Conservation (phyloP, 2,797 vertebrate genomes). For the Sebastes matsubarae region DNA sequence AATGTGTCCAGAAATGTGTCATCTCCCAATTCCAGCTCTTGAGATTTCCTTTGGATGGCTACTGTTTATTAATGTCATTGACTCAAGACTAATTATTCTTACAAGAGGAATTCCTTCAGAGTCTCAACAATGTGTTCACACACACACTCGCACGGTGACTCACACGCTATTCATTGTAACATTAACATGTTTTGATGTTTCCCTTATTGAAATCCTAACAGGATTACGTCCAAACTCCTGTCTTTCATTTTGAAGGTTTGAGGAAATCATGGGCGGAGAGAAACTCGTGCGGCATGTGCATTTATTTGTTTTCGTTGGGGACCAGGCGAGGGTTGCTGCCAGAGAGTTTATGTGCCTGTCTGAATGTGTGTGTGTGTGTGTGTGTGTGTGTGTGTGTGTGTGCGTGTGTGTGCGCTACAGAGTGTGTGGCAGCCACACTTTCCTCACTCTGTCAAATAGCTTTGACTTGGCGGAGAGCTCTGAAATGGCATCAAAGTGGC, state of each 20-base stretch:
- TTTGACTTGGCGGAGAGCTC: constrained; percentile 69
- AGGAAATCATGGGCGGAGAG: constrained; percentile 27
- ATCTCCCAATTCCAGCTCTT: constrained; percentile 35
- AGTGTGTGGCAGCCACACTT: constrained; percentile 56
- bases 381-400: constrained; percentile 13
- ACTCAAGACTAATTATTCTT: constrained; percentile 46
- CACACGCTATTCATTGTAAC: constrained; percentile 25
- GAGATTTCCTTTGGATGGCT: constrained; percentile 29
- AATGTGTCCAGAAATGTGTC: constrained; percentile 57
- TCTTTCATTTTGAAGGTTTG: constrained; percentile 59
- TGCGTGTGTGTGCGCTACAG: constrained; percentile 2
- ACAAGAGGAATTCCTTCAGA: constrained; percentile 56
- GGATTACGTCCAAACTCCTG: constrained; percentile 59
- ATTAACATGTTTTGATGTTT: constrained; percentile 59
- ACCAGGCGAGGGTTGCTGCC: constrained; percentile 38
- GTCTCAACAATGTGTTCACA: constrained; percentile 25
- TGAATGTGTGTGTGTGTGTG: not conserved
- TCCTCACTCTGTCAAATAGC: constrained; percentile 66
- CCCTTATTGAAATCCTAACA: constrained; percentile 54
- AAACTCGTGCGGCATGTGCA: constrained; percentile 19
- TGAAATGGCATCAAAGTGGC: constrained; percentile 81
- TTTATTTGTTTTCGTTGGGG: constrained; percentile 68
- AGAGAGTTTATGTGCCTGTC: constrained; percentile 40
- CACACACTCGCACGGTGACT: constrained; percentile 19
- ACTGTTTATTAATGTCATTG: constrained; percentile 50